Percentiles rank a stretch among this genome's conserved stretches.
These are phyloP conservation scores for Pteronotus mesoamericanus DNA, from an alignment of 2,797 vertebrate species.

Conservation along the genomic window DNA sequence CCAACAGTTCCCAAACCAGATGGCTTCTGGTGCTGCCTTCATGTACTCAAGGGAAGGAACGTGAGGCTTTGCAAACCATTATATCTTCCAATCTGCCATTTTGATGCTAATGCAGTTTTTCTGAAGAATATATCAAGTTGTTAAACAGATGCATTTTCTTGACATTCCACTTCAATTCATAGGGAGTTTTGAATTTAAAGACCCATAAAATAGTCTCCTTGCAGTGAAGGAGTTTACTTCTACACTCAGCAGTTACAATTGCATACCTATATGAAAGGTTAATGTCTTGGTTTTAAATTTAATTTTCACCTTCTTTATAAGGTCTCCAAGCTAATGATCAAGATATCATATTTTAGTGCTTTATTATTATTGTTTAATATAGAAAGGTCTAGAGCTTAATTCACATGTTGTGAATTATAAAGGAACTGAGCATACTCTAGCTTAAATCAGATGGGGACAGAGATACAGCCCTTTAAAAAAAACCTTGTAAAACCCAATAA, in stretches of 20 bases:
- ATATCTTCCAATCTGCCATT: slow-evolving; percentile 38
- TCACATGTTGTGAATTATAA: background rate
- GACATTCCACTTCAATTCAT: background rate
- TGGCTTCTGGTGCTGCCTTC: background rate
- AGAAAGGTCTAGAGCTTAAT: background rate
- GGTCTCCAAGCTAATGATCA: background rate
- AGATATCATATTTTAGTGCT: background rate
- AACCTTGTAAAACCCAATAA: background rate
- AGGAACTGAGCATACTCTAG: background rate
- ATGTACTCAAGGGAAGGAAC: background rate
- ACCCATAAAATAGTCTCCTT: background rate
- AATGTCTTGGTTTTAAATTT: slow-evolving; percentile 16
- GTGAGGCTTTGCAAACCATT: slow-evolving; percentile 19
- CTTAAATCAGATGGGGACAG: background rate
- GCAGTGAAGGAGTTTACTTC: background rate
- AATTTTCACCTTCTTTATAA: background rate
- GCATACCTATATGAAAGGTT: background rate
- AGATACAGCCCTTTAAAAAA: background rate
- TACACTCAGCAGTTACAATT: background rate
- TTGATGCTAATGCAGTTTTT: slow-evolving; percentile 57
- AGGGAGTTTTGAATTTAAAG: slow-evolving; percentile 37
- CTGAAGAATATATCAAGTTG: slow-evolving; percentile 38
- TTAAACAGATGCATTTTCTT: slow-evolving; percentile 34
- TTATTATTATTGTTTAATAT: background rate
- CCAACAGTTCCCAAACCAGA: background rate